A percentile compares a stretch with the other conserved stretches of the same genome.
Evolutionary conservation across 1,140 invertebrate genomes (phyloP).

Genomic region (Ceratina australensis): DNA sequence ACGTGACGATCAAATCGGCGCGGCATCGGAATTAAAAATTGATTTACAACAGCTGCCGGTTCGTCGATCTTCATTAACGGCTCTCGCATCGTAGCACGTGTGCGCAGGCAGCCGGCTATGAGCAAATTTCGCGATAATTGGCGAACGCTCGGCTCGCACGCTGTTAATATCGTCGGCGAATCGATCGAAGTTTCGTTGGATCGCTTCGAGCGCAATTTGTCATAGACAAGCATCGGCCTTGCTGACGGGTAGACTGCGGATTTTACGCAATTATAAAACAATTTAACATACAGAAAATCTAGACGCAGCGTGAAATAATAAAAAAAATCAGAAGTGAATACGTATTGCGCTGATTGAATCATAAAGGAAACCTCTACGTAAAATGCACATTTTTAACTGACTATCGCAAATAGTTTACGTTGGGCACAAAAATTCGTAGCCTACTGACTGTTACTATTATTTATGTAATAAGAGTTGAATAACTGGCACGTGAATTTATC

Average conservation of each 20-base stretch:
- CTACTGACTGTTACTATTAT: too few relatives aligned
- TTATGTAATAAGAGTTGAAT: too few relatives aligned
- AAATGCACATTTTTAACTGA: too few relatives aligned
- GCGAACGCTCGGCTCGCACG: slow-evolving; percentile 21
- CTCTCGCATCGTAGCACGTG: not conserved
- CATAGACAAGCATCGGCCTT: slow-evolving; percentile 32
- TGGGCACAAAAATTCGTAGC: too few relatives aligned
- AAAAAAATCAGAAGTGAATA: too few relatives aligned
- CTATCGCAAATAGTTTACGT: too few relatives aligned
- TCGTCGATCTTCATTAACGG: slow-evolving; percentile 29
- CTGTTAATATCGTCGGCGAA: slow-evolving; percentile 32
- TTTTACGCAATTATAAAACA: not conserved
- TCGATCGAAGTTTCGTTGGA: slow-evolving; percentile 13
- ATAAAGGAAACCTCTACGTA: too few relatives aligned
- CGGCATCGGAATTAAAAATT: slow-evolving; percentile 43
- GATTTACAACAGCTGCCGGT: slow-evolving; percentile 29
- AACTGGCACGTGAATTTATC: too few relatives aligned
- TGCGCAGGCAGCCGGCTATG: not conserved
- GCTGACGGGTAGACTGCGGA: too few relatives aligned
- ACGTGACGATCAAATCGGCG: not conserved
- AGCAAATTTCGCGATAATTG: slow-evolving; percentile 48
- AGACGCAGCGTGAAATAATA: too few relatives aligned
- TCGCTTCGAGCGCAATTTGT: slow-evolving; percentile 28
- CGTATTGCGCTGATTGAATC: too few relatives aligned
- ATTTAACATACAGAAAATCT: too few relatives aligned